Evolutionary conservation across 2,888 invertebrate species (phyloP).

Genomic region (Sisyra nigra): DNA sequence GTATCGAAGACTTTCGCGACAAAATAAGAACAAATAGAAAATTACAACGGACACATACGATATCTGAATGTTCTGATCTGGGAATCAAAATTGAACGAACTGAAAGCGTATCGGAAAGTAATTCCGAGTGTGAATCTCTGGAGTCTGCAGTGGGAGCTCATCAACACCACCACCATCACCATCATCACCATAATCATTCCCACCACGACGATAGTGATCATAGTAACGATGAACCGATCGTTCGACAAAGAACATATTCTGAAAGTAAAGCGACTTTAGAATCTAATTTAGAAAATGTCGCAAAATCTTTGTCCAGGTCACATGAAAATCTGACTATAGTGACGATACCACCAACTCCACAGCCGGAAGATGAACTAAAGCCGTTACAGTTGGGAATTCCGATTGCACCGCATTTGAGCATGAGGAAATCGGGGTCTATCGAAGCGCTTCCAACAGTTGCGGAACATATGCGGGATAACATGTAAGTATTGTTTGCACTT

Average conservation of each 20-base stretch:
- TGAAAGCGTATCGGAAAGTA: neutral
- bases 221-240: neutral
- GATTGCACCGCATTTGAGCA: neutral
- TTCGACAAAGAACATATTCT: neutral
- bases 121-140: neutral
- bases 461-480: slow-evolving; percentile 1
- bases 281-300: too few relatives aligned
- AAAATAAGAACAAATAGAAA: neutral
- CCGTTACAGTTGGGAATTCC: neutral
- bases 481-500: neutral
- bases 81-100: slow-evolving; percentile 3
- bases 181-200: neutral
- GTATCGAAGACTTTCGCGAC: neutral
- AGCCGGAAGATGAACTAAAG: too few relatives aligned
- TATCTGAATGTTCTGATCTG: slow-evolving; percentile 2
- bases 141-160: neutral
- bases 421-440: slow-evolving; percentile 1
- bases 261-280: too few relatives aligned
- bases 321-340: too few relatives aligned
- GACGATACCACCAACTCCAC: too few relatives aligned
- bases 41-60: neutral
- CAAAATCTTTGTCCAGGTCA: too few relatives aligned
- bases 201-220: too few relatives aligned
- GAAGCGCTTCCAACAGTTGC: slow-evolving; percentile 7
- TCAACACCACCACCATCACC: neutral